These are phyloP conservation scores for Varanus salvator DNA, from an alignment of 2,113 vertebrate genomes.

Conservation along the genomic window DNA sequence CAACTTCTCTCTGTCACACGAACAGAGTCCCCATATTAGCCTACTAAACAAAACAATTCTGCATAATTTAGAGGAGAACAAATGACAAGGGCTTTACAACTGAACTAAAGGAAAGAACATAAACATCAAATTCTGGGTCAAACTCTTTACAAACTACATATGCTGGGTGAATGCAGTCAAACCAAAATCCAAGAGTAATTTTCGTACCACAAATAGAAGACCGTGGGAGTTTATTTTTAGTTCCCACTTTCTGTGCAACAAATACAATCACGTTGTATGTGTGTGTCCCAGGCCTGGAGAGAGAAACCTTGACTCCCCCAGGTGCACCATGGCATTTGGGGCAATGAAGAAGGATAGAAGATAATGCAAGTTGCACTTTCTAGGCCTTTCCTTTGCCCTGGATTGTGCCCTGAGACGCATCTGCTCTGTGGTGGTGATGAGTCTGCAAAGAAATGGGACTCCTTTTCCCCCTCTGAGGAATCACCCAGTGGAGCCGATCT, in stretches of 20 bases:
- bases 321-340: background rate
- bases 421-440: background rate
- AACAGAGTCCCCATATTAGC: constrained; percentile 58
- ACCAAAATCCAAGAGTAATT: constrained; percentile 4
- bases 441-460: background rate
- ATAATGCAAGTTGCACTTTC: background rate
- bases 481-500: too few species aligned
- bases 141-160: constrained; percentile 14
- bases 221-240: background rate
- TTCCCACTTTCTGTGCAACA: too few species aligned
- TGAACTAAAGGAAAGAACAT: background rate
- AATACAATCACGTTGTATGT: background rate
- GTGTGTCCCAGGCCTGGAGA: background rate
- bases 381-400: too few species aligned
- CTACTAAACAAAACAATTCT: constrained; percentile 67
- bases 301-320: background rate
- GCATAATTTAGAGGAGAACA: constrained; percentile 67
- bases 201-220: background rate
- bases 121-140: constrained; percentile 24
- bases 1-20: constrained; percentile 67
- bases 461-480: too few species aligned
- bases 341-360: background rate
- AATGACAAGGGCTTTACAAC: constrained; percentile 46
- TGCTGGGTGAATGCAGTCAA: background rate
- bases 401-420: too few species aligned